phyloP scores from a whole-genome alignment of 2,797 vertebrate species.

The Galago senegalensis region DNA sequence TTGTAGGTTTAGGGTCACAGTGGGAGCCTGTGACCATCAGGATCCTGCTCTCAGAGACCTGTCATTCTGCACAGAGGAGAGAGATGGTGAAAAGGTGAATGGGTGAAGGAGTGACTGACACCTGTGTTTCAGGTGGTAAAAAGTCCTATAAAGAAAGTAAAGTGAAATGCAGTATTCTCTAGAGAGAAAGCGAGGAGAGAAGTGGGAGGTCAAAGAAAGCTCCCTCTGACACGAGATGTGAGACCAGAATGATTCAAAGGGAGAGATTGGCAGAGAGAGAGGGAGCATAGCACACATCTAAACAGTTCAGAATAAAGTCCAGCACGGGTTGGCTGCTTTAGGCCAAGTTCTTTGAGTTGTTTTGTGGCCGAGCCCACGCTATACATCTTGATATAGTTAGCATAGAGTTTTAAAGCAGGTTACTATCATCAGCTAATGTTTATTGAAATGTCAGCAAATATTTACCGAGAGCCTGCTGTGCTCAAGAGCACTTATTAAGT shows the following conservation, averaged over 20 bases:
- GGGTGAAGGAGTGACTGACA: background rate
- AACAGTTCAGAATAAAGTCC: background rate
- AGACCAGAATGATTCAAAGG: background rate
- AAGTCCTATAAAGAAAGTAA: background rate
- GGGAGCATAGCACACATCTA: background rate
- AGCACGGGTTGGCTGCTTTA: background rate
- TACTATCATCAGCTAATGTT: conserved; percentile 66
- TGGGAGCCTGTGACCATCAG: background rate
- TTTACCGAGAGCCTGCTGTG: conserved; percentile 71
- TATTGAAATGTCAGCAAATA: conserved; percentile 75
- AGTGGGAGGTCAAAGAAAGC: background rate
- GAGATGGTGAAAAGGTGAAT: background rate
- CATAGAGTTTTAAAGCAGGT: conserved; percentile 36
- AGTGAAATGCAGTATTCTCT: background rate
- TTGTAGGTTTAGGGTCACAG: background rate
- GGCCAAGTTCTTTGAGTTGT: conserved; percentile 23
- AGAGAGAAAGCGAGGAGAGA: background rate
- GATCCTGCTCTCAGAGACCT: background rate
- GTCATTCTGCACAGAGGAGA: background rate
- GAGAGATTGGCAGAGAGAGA: background rate
- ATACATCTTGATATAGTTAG: background rate
- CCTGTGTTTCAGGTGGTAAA: background rate
- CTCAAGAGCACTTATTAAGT: conserved; percentile 74
- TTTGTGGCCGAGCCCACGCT: background rate
- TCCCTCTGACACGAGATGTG: background rate